A percentile compares a stretch with the other conserved stretches of the same genome.
Evolutionary conservation across 2,888 invertebrate genomes (phyloP).

Genomic region (Sarcophaga carnaria): DNA sequence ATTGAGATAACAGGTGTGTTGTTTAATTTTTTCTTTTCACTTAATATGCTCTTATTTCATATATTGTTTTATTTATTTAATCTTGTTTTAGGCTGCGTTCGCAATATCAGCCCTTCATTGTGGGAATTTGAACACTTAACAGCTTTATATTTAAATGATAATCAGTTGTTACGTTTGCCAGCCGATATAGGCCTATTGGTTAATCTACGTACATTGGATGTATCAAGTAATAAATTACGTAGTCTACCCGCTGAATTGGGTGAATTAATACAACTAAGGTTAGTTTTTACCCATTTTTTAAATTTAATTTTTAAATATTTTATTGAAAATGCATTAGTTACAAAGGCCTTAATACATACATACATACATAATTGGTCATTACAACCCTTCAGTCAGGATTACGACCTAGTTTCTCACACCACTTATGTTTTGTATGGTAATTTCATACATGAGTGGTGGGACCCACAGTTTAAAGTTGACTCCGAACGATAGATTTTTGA

Average conservation of each 20-base stretch:
- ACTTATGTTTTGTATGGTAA: no score
- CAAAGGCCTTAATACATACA: no score
- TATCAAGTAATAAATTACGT: conserved; percentile 96
- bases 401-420: no score
- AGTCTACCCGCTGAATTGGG: conserved; percentile 98
- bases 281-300: neutral
- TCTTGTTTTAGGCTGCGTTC: conserved; percentile 90
- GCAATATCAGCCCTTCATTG: conserved; percentile 95
- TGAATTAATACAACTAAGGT: conserved; percentile 97
- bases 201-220: conserved; percentile 93
- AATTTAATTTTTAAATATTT: no score
- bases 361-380: no score
- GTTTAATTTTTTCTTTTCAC: neutral
- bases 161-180: conserved; percentile 94
- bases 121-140: conserved; percentile 97
- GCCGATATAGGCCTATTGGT: conserved; percentile 93
- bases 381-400: no score
- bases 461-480: no score
- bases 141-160: conserved; percentile 97
- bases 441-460: no score
- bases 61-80: neutral
- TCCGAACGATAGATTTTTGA: no score
- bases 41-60: neutral
- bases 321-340: no score
- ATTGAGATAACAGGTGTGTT: conserved; percentile 89